Conservation (phyloP, 2,888 invertebrate species). For the Euplagia quadripunctaria region DNA sequence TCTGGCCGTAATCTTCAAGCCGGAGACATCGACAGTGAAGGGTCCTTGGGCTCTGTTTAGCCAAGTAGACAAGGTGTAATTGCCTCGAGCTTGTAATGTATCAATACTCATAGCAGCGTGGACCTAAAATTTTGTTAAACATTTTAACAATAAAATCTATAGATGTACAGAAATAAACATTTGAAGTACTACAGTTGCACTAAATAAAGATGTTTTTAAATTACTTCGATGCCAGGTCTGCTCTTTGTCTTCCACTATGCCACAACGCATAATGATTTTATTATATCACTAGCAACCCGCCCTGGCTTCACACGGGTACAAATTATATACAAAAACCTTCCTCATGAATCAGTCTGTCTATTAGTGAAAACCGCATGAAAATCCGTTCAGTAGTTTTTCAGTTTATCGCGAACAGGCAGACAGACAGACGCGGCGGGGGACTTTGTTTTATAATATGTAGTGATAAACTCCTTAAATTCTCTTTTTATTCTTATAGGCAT, state of each 20-base stretch:
- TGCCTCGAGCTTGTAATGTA: conserved; percentile 90
- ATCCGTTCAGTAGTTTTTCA: no score
- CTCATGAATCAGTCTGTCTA: no score
- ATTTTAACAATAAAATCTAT: neutral
- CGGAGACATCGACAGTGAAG: conserved; percentile 91
- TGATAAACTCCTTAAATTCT: no score
- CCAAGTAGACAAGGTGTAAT: conserved; percentile 92
- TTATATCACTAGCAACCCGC: no score
- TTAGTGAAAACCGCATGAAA: no score
- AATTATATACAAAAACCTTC: no score
- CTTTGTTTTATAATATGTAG: no score
- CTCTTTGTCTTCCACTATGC: neutral
- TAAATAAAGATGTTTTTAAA: neutral
- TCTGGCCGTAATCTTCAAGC: conserved; percentile 90
- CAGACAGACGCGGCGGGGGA: no score
- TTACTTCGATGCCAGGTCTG: neutral
- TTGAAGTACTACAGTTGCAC: neutral
- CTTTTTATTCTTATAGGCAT: no score
- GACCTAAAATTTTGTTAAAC: conserved; percentile 83
- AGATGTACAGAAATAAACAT: neutral
- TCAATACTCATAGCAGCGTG: conserved; percentile 91
- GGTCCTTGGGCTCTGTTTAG: conserved; percentile 91
- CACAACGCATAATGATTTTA: no score
- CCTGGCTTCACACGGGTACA: no score
- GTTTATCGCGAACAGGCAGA: no score